Conservation (phyloP, 2,797 vertebrate genomes). For the Martes flavigula region DNA sequence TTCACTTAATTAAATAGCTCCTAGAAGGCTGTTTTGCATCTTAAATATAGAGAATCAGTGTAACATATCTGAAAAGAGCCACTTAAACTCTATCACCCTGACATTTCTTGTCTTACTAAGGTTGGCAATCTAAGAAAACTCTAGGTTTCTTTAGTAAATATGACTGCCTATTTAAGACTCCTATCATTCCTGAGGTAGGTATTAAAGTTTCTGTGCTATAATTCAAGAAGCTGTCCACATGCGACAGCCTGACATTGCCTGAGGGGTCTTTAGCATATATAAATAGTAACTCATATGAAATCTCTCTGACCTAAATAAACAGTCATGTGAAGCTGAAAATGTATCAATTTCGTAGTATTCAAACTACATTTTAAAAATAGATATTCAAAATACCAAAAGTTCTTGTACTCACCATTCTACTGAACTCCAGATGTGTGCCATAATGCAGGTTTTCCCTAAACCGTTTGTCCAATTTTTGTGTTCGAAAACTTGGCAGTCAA, state of each 20-base stretch:
- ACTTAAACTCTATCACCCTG: constrained; percentile 80
- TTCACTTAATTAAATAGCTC: constrained; percentile 81
- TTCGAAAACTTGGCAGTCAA: not conserved
- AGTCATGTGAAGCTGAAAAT: not conserved
- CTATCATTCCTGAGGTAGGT: constrained; percentile 77
- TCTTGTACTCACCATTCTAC: not conserved
- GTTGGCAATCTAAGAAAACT: constrained; percentile 80
- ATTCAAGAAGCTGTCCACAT: constrained; percentile 65
- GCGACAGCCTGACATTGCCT: not conserved
- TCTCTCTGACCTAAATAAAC: constrained; percentile 6
- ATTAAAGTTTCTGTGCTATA: constrained; percentile 75
- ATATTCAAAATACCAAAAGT: constrained; percentile 17
- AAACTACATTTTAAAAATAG: constrained; percentile 2
- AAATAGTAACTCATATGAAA: constrained; percentile 55
- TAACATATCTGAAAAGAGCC: constrained; percentile 71
- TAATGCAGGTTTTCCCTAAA: not conserved
- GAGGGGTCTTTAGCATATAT: constrained; percentile 52
- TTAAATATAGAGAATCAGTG: constrained; percentile 81
- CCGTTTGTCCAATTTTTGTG: not conserved
- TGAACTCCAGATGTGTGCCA: not conserved
- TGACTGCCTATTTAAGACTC: constrained; percentile 72
- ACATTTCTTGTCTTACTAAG: constrained; percentile 76
- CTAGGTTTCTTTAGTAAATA: constrained; percentile 78
- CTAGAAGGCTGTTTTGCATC: constrained; percentile 66
- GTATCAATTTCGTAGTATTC: not conserved